These are phyloP conservation scores for Aleiodes alternator DNA, from an alignment of 2,888 invertebrate species.

Conservation along the genomic window DNA sequence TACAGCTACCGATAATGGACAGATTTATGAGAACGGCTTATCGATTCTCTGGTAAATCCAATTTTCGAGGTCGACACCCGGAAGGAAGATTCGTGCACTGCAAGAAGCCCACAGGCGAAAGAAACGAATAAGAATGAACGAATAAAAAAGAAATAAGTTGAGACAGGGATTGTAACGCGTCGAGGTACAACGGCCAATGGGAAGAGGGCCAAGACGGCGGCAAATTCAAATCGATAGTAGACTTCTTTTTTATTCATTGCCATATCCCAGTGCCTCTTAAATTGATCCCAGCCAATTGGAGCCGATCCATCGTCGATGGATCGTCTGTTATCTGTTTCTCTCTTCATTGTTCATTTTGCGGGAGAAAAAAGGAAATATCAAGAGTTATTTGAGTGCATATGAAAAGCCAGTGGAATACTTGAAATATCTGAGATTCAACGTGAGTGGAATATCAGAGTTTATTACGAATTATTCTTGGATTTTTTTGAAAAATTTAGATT, in stretches of 20 bases:
- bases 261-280: constrained; percentile 53
- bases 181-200: constrained; percentile 51
- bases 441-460: too few species aligned
- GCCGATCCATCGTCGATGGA: constrained; percentile 55
- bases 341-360: constrained; percentile 23
- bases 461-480: too few species aligned
- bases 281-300: constrained; percentile 60
- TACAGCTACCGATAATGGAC: constrained; percentile 57
- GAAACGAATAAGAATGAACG: constrained; percentile 27
- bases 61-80: constrained; percentile 68
- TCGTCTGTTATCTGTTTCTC: constrained; percentile 41
- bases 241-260: neutral
- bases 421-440: too few species aligned
- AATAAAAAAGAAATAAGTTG: constrained; percentile 33
- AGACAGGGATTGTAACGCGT: constrained; percentile 39
- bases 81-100: constrained; percentile 46
- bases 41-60: constrained; percentile 71
- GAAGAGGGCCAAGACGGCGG: constrained; percentile 51
- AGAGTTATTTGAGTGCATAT: neutral
- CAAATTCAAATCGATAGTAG: constrained; percentile 59
- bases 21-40: constrained; percentile 71
- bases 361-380: neutral
- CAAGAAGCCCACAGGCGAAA: constrained; percentile 2
- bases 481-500: too few species aligned
- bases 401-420: constrained; percentile 12